These are phyloP conservation scores for Sylvilagus bachmani DNA, from an alignment of 2,113 vertebrate genomes.

Conservation along the genomic window DNA sequence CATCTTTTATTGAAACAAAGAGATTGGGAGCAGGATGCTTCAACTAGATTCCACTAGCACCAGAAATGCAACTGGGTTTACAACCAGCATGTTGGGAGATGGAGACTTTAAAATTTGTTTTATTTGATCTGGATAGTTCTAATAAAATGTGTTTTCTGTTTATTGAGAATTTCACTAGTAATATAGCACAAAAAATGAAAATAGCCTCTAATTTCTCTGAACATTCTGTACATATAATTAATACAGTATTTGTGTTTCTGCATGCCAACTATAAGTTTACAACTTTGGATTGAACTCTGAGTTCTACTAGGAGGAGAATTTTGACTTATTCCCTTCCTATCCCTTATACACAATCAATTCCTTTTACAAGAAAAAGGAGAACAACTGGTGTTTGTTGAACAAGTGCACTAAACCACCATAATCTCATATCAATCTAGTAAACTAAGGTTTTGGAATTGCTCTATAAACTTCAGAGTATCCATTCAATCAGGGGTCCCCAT, in stretches of 20 bases:
- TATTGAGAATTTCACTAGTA: not conserved
- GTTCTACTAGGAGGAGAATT: not conserved
- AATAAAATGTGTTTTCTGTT: not conserved
- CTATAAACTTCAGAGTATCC: not conserved
- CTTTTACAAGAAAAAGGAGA: not conserved
- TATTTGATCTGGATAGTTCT: not conserved
- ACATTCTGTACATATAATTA: not conserved
- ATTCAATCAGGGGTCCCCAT: not conserved
- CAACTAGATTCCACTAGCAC: not conserved
- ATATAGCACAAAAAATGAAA: not conserved
- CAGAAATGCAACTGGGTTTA: not conserved
- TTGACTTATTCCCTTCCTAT: not conserved
- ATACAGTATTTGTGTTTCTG: not conserved
- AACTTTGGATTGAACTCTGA: not conserved
- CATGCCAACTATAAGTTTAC: not conserved
- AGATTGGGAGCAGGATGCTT: not conserved
- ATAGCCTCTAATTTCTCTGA: not conserved
- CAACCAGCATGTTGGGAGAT: not conserved
- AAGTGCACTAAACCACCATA: not conserved
- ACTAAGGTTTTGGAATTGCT: not conserved
- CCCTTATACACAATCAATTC: not conserved
- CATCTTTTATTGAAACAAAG: not conserved
- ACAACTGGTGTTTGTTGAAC: not conserved
- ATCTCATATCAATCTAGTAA: not conserved
- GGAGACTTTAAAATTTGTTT: not conserved